phyloP scores from a whole-genome alignment of 2,113 vertebrate species.

The Apus apus region DNA sequence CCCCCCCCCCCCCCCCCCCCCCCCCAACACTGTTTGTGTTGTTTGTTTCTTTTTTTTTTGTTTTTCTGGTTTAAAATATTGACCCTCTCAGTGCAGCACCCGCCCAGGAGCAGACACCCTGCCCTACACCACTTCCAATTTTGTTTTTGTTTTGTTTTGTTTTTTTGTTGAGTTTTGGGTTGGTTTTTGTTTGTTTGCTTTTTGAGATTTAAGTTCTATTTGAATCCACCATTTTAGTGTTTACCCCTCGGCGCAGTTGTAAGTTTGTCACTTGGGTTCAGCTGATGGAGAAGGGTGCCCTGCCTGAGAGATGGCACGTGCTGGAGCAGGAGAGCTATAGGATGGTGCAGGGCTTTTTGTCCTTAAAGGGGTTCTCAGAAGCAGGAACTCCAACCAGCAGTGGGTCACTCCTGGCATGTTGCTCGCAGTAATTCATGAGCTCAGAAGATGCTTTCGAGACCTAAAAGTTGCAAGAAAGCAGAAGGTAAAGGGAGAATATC shows the following conservation, averaged over 20 bases:
- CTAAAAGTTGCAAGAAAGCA: slow-evolving; percentile 44
- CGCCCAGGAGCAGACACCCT: not conserved
- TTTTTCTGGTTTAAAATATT: not conserved
- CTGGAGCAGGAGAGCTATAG: slow-evolving; percentile 79
- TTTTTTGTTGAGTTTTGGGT: too few relatives aligned
- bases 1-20: too few relatives aligned
- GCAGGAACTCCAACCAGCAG: slow-evolving; percentile 94
- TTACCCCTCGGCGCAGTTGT: not conserved
- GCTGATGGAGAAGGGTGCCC: not conserved
- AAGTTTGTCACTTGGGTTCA: not conserved
- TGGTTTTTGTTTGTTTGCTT: not conserved
- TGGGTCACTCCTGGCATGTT: slow-evolving; percentile 90
- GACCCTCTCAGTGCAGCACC: not conserved
- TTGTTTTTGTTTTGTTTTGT: too few relatives aligned
- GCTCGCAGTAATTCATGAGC: slow-evolving; percentile 96
- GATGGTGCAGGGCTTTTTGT: slow-evolving; percentile 96
- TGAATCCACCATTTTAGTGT: not conserved
- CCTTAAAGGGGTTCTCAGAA: slow-evolving; percentile 97
- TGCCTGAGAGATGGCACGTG: not conserved
- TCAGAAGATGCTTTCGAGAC: slow-evolving; percentile 94
- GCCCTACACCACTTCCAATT: not conserved
- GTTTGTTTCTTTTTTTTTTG: too few relatives aligned
- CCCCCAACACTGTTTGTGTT: not conserved
- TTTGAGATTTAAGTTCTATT: not conserved
- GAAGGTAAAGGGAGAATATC: not conserved